A percentile compares a stretch with the other conserved stretches of the same genome.
These are phyloP conservation scores for Tipula unca DNA, from an alignment of 2,888 invertebrate species.

Conservation along the genomic window DNA sequence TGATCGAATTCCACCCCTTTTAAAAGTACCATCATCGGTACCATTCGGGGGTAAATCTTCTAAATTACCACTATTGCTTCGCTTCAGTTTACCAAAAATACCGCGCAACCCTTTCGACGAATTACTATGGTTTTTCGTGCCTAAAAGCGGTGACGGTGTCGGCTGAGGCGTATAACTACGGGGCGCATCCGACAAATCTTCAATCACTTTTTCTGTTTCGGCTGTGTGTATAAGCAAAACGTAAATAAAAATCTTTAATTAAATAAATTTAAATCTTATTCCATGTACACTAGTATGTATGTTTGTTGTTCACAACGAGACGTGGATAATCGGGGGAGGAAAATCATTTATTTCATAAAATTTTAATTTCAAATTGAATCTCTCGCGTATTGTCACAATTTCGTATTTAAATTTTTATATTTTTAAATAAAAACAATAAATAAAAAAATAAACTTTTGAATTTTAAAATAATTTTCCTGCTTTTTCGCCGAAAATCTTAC, in stretches of 20 bases:
- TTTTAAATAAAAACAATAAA: not conserved
- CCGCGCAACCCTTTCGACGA: slow-evolving; percentile 50
- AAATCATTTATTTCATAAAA: not conserved
- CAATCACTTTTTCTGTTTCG: slow-evolving; percentile 51
- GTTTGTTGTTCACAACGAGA: not conserved
- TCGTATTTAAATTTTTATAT: not conserved
- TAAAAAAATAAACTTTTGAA: not conserved
- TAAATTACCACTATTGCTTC: slow-evolving; percentile 61
- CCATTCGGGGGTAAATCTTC: slow-evolving; percentile 47
- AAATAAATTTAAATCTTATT: not conserved
- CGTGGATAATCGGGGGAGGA: not conserved
- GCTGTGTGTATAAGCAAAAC: slow-evolving; percentile 42
- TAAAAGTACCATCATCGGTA: slow-evolving; percentile 51
- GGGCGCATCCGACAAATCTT: slow-evolving; percentile 38
- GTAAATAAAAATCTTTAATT: not conserved
- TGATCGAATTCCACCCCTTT: slow-evolving; percentile 61
- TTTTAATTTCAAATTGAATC: not conserved
- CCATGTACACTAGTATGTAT: not conserved
- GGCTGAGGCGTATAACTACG: slow-evolving; percentile 41
- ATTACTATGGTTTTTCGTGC: slow-evolving; percentile 40
- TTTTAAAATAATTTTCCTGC: slow-evolving; percentile 8
- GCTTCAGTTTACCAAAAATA: slow-evolving; percentile 58
- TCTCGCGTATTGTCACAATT: not conserved
- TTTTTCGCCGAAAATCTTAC: not conserved
- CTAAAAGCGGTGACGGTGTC: slow-evolving; percentile 43